phyloP scores from a whole-genome alignment of 2,797 vertebrate species.

The Arctocebus calabarensis region DNA sequence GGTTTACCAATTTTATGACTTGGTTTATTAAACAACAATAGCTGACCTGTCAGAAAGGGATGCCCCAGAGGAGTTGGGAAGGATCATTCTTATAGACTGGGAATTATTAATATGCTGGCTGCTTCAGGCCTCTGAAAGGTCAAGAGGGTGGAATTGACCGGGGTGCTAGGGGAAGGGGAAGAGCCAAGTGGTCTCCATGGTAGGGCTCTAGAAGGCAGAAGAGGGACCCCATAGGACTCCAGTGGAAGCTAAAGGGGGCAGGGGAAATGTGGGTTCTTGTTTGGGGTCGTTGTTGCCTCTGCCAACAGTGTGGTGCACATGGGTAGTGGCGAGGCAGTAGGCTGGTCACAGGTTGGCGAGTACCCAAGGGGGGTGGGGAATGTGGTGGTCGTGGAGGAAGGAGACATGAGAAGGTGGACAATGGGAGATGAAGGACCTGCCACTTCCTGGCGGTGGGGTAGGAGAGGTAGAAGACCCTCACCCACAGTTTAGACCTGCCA shows the following conservation, averaged over 20 bases:
- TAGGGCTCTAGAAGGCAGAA: neutral
- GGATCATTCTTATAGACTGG: neutral
- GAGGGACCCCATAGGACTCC: neutral
- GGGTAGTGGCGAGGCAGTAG: neutral
- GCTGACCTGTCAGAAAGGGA: neutral
- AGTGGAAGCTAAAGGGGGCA: no score
- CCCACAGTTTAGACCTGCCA: neutral
- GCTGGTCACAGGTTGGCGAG: neutral
- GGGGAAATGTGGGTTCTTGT: neutral
- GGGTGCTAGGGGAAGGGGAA: neutral
- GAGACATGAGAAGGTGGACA: neutral
- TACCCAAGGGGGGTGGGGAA: neutral
- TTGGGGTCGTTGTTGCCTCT: neutral
- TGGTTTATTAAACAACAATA: conserved; percentile 7
- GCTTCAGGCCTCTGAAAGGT: neutral
- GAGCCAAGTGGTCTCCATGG: neutral
- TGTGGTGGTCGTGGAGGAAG: neutral
- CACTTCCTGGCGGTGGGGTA: neutral
- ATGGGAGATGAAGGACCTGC: no score
- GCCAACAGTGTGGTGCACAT: rapidly evolving
- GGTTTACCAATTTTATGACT: conserved; percentile 31
- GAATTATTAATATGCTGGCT: neutral
- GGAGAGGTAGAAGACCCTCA: neutral
- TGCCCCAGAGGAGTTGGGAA: conserved; percentile 35
- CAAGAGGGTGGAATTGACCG: neutral